These are phyloP conservation scores for Caenorhabditis sp. DNA, from an alignment of 2,888 invertebrate species.

Conservation along the genomic window DNA sequence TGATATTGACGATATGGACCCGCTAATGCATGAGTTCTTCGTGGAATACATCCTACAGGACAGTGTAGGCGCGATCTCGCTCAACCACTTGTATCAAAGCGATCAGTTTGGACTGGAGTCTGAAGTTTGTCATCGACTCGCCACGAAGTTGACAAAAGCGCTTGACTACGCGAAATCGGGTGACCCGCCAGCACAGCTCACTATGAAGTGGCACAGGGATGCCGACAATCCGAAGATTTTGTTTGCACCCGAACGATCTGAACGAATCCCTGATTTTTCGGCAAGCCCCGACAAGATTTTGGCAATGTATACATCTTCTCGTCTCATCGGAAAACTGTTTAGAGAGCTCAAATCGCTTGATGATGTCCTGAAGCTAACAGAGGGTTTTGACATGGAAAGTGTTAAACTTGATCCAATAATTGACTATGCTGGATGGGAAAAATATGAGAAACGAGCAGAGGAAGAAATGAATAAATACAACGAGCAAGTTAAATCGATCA, in stretches of 20 bases:
- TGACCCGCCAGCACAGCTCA: slow-evolving; percentile 25
- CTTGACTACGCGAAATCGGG: slow-evolving; percentile 65
- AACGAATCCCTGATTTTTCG: slow-evolving; percentile 44
- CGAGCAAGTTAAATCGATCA: slow-evolving; percentile 44
- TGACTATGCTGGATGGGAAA: slow-evolving; percentile 20
- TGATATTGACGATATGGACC: slow-evolving; percentile 24
- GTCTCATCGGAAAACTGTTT: slow-evolving; percentile 62
- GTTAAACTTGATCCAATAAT: slow-evolving; percentile 28
- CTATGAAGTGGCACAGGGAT: slow-evolving; percentile 20
- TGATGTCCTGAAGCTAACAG: slow-evolving; percentile 48
- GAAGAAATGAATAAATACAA: slow-evolving; percentile 41
- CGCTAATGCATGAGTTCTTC: slow-evolving; percentile 67
- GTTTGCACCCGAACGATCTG: slow-evolving; percentile 39
- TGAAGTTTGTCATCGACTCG: slow-evolving; percentile 50
- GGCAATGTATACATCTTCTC: slow-evolving; percentile 42
- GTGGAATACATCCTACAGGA: slow-evolving; percentile 70
- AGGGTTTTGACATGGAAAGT: slow-evolving; percentile 31
- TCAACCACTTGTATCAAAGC: slow-evolving; percentile 68
- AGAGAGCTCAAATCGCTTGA: slow-evolving; percentile 43
- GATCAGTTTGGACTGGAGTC: slow-evolving; percentile 67
- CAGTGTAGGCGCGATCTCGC: slow-evolving; percentile 69
- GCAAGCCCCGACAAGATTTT: slow-evolving; percentile 20
- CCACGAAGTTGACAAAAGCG: slow-evolving; percentile 62
- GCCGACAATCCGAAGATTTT: slow-evolving; percentile 7
- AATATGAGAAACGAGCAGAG: slow-evolving; percentile 23